Conservation (phyloP, 35 echinoderm and acorn worm genomes). For the Patiria miniata region DNA sequence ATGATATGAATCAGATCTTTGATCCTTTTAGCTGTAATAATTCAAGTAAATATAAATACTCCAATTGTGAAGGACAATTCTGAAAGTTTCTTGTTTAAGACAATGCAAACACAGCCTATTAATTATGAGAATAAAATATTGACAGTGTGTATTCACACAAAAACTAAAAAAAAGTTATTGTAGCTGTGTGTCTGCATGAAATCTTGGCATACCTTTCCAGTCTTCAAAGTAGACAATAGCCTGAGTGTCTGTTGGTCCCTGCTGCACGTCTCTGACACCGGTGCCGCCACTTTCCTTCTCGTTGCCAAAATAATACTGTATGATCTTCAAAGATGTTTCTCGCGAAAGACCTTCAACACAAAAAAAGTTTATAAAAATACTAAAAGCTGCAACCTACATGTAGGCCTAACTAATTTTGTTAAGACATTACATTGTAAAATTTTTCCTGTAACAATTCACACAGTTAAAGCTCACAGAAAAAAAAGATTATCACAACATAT, state of each 20-base stretch:
- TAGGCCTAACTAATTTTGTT: not conserved
- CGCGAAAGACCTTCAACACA: not conserved
- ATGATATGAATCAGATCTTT: no score
- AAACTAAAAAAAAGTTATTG: not conserved
- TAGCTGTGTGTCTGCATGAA: not conserved
- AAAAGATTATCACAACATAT: no score
- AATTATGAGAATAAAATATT: no score
- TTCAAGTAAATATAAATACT: no score
- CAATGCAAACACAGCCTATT: not conserved
- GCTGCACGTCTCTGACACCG: slow-evolving; percentile 19
- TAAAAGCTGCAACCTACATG: not conserved
- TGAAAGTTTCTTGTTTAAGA: no score
- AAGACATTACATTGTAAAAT: not conserved
- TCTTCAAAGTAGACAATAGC: slow-evolving; percentile 43
- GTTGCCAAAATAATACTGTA: slow-evolving; percentile 55
- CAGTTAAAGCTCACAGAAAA: no score
- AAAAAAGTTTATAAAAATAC: not conserved
- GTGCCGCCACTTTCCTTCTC: slow-evolving; percentile 43
- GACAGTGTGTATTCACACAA: no score
- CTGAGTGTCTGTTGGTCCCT: not conserved
- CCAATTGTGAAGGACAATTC: no score
- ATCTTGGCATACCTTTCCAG: slow-evolving; percentile 35
- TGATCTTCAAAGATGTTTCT: slow-evolving; percentile 4
- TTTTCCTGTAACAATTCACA: no score
- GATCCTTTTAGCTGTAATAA: no score